These are phyloP conservation scores for Eupithecia insigniata DNA, from an alignment of 2,888 invertebrate species.

Conservation along the genomic window DNA sequence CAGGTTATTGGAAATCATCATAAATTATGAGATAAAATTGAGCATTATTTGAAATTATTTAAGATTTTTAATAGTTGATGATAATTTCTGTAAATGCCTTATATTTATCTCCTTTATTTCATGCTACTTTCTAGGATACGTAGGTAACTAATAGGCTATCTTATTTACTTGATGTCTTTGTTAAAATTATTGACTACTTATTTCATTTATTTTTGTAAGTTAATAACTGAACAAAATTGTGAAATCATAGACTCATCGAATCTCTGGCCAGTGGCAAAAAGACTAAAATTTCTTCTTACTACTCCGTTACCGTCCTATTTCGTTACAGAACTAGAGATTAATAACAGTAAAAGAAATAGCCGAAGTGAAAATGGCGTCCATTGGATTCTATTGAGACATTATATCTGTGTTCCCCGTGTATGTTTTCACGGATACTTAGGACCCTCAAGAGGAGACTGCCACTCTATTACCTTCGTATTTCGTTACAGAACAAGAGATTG, in stretches of 20 bases:
- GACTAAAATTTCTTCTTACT: neutral
- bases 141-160: too few species aligned
- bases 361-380: slow-evolving; percentile 71
- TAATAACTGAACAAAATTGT: too few species aligned
- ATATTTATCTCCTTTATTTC: neutral
- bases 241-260: neutral
- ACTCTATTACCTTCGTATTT: neutral
- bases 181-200: too few species aligned
- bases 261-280: neutral
- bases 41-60: neutral
- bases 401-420: slow-evolving; percentile 74
- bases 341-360: slow-evolving; percentile 74
- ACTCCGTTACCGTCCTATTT: neutral
- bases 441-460: slow-evolving; percentile 60
- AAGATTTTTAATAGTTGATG: neutral
- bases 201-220: too few species aligned
- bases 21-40: slow-evolving; percentile 6
- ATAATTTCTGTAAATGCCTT: neutral
- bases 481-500: slow-evolving; percentile 62
- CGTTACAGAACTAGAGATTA: slow-evolving; percentile 62
- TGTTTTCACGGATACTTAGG: slow-evolving; percentile 71
- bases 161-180: too few species aligned
- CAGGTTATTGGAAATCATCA: neutral
- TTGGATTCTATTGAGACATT: slow-evolving; percentile 76
- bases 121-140: too few species aligned